Evolutionary conservation across 2,113 vertebrate genomes (phyloP).

Genomic region (Oceanites oceanicus): DNA sequence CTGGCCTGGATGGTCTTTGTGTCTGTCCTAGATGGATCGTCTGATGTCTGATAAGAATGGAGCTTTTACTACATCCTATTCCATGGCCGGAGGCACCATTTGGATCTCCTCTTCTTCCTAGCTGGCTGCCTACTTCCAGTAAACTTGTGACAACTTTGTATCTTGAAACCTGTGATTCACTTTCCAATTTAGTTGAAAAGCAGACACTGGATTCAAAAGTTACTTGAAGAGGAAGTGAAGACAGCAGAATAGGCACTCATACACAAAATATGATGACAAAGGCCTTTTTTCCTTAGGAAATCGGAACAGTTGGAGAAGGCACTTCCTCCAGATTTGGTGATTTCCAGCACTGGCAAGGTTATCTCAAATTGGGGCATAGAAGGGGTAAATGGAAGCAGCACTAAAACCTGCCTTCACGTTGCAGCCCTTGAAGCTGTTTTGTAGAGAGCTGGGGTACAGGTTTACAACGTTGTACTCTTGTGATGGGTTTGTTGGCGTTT

Average conservation of each 20-base stretch:
- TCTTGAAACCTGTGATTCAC: not conserved
- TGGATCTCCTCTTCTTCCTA: not conserved
- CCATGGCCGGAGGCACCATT: not conserved
- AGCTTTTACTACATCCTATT: not conserved
- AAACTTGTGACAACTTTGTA: not conserved
- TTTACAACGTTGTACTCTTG: not conserved
- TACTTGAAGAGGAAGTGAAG: slow-evolving; percentile 12
- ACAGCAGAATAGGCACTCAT: not conserved
- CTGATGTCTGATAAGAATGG: not conserved
- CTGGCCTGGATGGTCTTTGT: not conserved
- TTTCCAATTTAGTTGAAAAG: not conserved
- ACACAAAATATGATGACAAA: not conserved
- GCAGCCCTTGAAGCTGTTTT: not conserved
- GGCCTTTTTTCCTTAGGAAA: not conserved
- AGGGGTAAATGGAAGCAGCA: not conserved
- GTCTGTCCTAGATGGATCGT: not conserved
- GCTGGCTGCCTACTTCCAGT: not conserved
- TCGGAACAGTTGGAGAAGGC: not conserved
- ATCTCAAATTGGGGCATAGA: not conserved
- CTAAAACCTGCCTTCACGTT: not conserved
- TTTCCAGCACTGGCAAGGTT: not conserved
- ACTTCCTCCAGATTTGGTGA: not conserved
- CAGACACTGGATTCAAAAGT: not conserved
- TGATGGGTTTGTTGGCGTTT: not conserved
- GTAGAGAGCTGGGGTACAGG: not conserved